Evolutionary conservation across 37 sponge, comb jelly and placozoan species (phyloP).

Genomic region (Chondrilla cf. caribensis): DNA sequence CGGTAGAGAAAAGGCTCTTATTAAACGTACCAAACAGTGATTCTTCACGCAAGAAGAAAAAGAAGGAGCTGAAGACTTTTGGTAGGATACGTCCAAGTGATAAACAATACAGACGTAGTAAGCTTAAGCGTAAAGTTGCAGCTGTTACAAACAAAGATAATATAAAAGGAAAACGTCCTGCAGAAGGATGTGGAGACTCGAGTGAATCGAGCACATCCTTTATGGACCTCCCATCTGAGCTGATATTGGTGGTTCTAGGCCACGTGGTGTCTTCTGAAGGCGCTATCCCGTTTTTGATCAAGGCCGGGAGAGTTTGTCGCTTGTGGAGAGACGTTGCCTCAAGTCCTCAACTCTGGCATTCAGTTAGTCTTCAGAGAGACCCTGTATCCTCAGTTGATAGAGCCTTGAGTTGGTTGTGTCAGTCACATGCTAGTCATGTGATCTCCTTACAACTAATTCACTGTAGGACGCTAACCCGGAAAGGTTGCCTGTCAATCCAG

Average conservation of each 20-base stretch:
- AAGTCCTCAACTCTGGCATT: neutral
- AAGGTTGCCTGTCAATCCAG: neutral
- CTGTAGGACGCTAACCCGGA: neutral
- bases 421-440: neutral
- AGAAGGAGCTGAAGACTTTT: too few species aligned
- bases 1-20: neutral
- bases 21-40: too few species aligned
- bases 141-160: too few species aligned
- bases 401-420: neutral
- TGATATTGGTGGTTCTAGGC: neutral
- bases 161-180: too few species aligned
- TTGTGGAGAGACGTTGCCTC: neutral
- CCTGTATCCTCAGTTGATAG: neutral
- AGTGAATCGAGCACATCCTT: too few species aligned
- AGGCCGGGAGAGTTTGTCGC: neutral
- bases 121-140: too few species aligned
- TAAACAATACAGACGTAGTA: too few species aligned
- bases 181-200: too few species aligned
- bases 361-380: neutral
- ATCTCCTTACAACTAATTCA: neutral
- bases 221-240: too few species aligned
- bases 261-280: neutral
- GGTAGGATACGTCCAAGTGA: too few species aligned
- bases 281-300: conserved; percentile 7
- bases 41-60: too few species aligned